Conservation (phyloP, 2,797 vertebrate species). For the Glyptemys insculpta region DNA sequence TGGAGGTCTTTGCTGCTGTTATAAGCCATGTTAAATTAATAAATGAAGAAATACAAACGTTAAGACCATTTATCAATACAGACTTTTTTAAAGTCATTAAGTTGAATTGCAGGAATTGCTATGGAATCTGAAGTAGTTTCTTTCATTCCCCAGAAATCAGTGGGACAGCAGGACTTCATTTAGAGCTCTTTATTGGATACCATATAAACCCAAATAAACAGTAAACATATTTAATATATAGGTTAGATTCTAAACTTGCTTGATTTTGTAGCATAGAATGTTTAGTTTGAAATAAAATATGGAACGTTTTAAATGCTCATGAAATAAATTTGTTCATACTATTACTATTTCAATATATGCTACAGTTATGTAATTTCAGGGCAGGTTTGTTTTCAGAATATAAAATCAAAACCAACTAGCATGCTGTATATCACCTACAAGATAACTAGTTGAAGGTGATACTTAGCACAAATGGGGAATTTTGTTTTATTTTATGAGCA, state of each 20-base stretch:
- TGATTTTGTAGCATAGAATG: not conserved
- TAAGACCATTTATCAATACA: not conserved
- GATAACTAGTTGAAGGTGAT: not conserved
- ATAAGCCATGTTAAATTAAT: slow-evolving; percentile 16
- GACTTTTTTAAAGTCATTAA: not conserved
- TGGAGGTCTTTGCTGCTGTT: slow-evolving; percentile 21
- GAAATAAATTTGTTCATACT: not conserved
- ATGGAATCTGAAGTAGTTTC: not conserved
- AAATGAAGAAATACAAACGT: slow-evolving; percentile 30
- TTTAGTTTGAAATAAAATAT: not conserved
- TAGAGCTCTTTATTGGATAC: rapidly evolving
- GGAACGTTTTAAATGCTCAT: not conserved
- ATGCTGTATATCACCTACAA: not conserved
- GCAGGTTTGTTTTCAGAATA: rapidly evolving
- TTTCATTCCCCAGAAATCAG: not conserved
- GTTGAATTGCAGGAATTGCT: not conserved
- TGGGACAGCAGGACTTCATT: not conserved
- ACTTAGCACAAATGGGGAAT: not conserved
- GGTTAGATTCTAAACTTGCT: not conserved
- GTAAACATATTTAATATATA: not conserved
- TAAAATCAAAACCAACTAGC: not conserved
- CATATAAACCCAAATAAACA: rapidly evolving
- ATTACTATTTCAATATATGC: rapidly evolving
- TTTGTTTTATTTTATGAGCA: not conserved
- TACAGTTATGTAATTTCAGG: not conserved